A percentile compares a stretch with the other conserved stretches of the same genome.
These are phyloP conservation scores for Crioceris asparagi DNA, from an alignment of 2,888 invertebrate species.

Conservation along the genomic window DNA sequence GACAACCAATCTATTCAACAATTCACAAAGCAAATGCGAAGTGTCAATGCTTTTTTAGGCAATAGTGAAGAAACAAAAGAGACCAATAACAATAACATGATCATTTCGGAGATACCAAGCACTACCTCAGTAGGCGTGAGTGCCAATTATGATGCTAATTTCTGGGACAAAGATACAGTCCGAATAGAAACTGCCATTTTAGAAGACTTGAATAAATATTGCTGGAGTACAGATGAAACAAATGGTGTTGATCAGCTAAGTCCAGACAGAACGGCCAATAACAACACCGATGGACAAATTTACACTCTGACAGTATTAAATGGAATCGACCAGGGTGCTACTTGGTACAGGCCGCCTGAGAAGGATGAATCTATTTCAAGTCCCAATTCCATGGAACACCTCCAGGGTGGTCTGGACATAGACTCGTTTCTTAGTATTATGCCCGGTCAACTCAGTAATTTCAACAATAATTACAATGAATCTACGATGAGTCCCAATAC, in stretches of 20 bases:
- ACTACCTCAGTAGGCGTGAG: slow-evolving; percentile 35
- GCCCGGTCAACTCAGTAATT: slow-evolving; percentile 50
- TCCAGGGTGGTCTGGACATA: slow-evolving; percentile 56
- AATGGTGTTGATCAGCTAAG: slow-evolving; percentile 39
- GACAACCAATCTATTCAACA: slow-evolving; percentile 50
- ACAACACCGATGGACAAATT: slow-evolving; percentile 69
- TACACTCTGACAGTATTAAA: slow-evolving; percentile 81
- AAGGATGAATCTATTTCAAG: slow-evolving; percentile 54
- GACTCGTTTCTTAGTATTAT: slow-evolving; percentile 71
- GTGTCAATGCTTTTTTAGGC: slow-evolving; percentile 56
- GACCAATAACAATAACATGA: slow-evolving; percentile 36
- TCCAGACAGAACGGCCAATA: slow-evolving; percentile 21
- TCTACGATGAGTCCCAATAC: slow-evolving; percentile 43
- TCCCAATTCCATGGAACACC: slow-evolving; percentile 46
- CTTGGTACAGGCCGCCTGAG: slow-evolving; percentile 48
- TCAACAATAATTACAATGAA: slow-evolving; percentile 48
- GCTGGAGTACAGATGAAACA: slow-evolving; percentile 60
- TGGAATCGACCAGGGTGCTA: slow-evolving; percentile 47
- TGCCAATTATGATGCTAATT: slow-evolving; percentile 41
- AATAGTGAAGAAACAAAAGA: slow-evolving; percentile 52
- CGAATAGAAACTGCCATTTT: slow-evolving; percentile 63
- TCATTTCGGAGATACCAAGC: slow-evolving; percentile 34
- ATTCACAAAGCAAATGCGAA: slow-evolving; percentile 57
- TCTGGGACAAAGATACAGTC: slow-evolving; percentile 64
- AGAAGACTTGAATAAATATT: slow-evolving; percentile 77